These are phyloP conservation scores for Pollimyrus isidori DNA, from an alignment of 2,113 vertebrate species.

Conservation along the genomic window DNA sequence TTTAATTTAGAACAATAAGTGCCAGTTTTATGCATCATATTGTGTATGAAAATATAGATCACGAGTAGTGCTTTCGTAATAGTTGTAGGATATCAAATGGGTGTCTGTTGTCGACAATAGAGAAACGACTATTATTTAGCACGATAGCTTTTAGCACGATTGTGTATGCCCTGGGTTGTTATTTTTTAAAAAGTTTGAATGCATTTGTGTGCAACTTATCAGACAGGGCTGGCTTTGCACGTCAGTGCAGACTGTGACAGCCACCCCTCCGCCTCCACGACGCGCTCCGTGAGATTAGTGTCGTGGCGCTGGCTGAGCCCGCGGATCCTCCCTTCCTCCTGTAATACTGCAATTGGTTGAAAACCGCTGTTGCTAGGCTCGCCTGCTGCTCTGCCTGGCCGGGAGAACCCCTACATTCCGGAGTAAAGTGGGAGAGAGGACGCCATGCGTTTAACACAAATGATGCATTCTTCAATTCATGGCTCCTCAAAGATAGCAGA, in stretches of 20 bases:
- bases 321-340: conserved; percentile 2
- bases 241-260: background rate
- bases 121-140: background rate
- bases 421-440: background rate
- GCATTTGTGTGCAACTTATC: background rate
- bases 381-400: conserved; percentile 22
- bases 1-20: background rate
- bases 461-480: background rate
- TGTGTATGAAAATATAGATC: background rate
- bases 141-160: background rate
- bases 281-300: background rate
- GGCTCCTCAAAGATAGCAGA: background rate
- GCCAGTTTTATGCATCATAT: background rate
- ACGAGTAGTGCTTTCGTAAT: background rate
- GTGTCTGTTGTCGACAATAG: background rate
- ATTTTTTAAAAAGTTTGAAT: background rate
- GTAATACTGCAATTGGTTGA: conserved; percentile 21
- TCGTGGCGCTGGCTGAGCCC: conserved; percentile 19
- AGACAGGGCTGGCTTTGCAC: background rate
- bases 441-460: background rate
- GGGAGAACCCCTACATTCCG: conserved; percentile 19
- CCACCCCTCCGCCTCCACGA: background rate
- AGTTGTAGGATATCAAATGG: background rate
- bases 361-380: conserved; percentile 27
- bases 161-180: background rate